Base-by-base conservation (phyloP, 2,113 vertebrate species). In the Acanthisitta chloris region DNA sequence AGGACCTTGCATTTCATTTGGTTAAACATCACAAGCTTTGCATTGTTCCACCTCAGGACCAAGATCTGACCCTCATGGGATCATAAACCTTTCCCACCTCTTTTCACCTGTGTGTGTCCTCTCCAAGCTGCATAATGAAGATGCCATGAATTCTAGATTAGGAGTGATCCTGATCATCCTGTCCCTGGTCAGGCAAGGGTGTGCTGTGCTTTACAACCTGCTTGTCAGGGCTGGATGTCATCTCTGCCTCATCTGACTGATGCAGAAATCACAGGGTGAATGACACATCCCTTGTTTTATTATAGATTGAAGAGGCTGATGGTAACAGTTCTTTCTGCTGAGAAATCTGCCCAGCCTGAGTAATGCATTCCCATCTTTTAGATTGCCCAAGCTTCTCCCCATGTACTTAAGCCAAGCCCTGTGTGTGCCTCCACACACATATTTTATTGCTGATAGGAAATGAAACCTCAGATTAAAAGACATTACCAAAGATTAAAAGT, bases 391-490 rank as follows among this genome's bases (percentile, higher is more conserved):
- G 24, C 46, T 29, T 49, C 25, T 43, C 11, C 2, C 6, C 4
- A 5, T 58, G 55, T 58, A 12, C 79, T 64, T 13, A 11, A 62
- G 29, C 76, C 4, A 12, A 13, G 70, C 58, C 17, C 62, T n/a
- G 13, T 13, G 54, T 16, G 23, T 21, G 49, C 58, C 19, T 26
- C 21, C 70, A 26, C 65, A 7, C 72, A 31, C 81, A 9, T 64
- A n/a, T 90, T 88, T 80, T 71, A 42, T 25, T 86, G 69, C 90
- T 43, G 80, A 46, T 80, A 81, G 86, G 85, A 94, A 96, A 95
- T 92, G 90, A 94, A 92, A 88, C 91, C 82, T 91, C 85, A 54
- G 73, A 97, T 95, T 92, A 93, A 93, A 96, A 96, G 85, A 88
- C 88, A 82, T 91, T 95, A 92, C 72, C 91, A 48, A 34, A 94